Conservation (phyloP, 1,140 invertebrate species). For the Lordiphosa clarofinis region DNA sequence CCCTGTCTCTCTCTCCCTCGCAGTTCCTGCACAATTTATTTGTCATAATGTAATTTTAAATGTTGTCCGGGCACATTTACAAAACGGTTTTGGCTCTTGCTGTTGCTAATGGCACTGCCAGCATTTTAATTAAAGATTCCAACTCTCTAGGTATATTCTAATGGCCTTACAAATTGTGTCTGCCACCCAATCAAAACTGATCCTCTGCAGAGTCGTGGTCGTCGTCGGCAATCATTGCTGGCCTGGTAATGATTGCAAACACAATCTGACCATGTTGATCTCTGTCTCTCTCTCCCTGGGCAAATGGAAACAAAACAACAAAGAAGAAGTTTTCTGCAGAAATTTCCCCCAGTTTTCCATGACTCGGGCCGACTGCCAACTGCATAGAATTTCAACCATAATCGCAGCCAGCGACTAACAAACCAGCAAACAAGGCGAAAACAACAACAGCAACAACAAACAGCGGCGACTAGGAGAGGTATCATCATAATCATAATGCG, state of each 20-base stretch:
- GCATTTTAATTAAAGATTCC: constrained; percentile 39
- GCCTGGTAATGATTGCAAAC: constrained; percentile 76
- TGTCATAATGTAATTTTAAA: constrained; percentile 63
- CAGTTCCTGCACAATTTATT: constrained; percentile 32
- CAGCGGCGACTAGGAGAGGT: constrained; percentile 33
- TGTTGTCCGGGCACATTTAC: constrained; percentile 17
- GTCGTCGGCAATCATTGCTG: constrained; percentile 53
- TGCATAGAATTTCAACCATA: constrained; percentile 75
- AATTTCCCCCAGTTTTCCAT: constrained; percentile 68
- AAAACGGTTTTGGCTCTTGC: constrained; percentile 12
- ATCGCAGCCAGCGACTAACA: constrained; percentile 69
- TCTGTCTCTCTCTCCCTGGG: constrained; percentile 16
- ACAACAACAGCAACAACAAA: constrained; percentile 55
- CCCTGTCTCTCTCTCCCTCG: too few species aligned
- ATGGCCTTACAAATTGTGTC: constrained; percentile 42
- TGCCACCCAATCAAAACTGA: constrained; percentile 38
- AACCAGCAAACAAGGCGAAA: constrained; percentile 77
- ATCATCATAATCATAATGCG: constrained; percentile 78
- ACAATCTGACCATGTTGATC: constrained; percentile 76
- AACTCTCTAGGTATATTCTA: too few species aligned
- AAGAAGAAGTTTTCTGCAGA: constrained; percentile 62
- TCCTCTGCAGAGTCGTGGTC: constrained; percentile 60
- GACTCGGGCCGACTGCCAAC: constrained; percentile 50
- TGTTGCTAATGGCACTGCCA: constrained; percentile 1
- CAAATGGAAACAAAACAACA: constrained; percentile 16